Base-by-base conservation (phyloP, 2,888 invertebrate genomes). In the Synergus gifuensis region DNA sequence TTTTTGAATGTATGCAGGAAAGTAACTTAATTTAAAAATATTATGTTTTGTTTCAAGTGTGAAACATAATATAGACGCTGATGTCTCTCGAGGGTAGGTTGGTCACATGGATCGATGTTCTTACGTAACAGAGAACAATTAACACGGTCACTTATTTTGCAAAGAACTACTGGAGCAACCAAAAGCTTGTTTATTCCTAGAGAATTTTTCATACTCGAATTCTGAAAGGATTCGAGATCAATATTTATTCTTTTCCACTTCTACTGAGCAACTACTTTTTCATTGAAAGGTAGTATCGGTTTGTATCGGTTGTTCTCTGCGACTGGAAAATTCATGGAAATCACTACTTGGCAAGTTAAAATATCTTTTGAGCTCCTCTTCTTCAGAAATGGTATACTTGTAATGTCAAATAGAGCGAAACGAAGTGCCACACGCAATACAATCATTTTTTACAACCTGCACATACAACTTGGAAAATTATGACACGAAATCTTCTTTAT, bases 331-430 rank as follows among this genome's bases (percentile, higher is more conserved):
- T 73, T 28, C 73, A 46, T 73, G 54, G 12, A 54, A 73, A 73
- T 73, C 73, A 54, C 54, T n/a, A 54, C 73, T 73, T 73, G 54
- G 54, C 28, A 73, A 73, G 73, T 73, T 16, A 12, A 73, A 73
- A 54, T 16, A 36, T 54, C 36, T 28, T 28, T 69, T 28, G 28
- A 69, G 73, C 28, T 69, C 28, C 3, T 18, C 16, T 14, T 40
- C 40, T 40, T 64, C 28, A 3, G 16, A 18, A 42, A 44, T 49
- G 36, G 69, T 54, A 16, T 36, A 73, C 73, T 73, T 73, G 36
- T 36, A 44, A 46, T 46, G 16, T 16, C n/a, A 11, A 73, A 9
- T 28, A 36, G 9, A 36, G 9, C 14, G 16, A 16, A 54, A 54
- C 22, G 12, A 22, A 22, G 11, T 22, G 4, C 22, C 60, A 60